phyloP scores from a whole-genome alignment of 92 coral and sea anemone genomes.

The Zoanthus solanderi region DNA sequence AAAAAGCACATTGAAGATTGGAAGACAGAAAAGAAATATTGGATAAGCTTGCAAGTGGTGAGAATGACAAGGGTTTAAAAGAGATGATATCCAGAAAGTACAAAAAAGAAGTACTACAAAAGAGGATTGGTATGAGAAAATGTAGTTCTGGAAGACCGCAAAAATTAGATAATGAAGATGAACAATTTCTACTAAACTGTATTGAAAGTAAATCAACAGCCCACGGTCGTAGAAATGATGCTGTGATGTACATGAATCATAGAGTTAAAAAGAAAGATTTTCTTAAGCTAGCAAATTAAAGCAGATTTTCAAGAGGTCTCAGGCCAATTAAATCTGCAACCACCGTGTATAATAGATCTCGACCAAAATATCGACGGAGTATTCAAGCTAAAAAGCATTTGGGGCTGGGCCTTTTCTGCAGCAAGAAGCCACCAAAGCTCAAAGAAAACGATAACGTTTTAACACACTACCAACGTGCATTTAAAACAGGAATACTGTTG shows the following conservation, averaged over 20 bases:
- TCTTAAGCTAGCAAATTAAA: slow-evolving; percentile 38
- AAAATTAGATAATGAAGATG: slow-evolving; percentile 13
- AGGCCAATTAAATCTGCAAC: slow-evolving; percentile 41
- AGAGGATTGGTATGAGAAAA: slow-evolving; percentile 37
- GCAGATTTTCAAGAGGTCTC: slow-evolving; percentile 37
- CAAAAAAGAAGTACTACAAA: not conserved
- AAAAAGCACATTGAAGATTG: too few species aligned
- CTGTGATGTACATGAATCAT: slow-evolving; percentile 9
- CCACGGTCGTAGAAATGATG: slow-evolving; percentile 32
- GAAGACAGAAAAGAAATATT: too few species aligned
- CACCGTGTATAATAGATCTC: slow-evolving; percentile 23
- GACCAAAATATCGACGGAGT: slow-evolving; percentile 35
- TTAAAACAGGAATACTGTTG: slow-evolving; percentile 39
- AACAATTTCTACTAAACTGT: slow-evolving; percentile 29
- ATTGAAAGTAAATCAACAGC: slow-evolving; percentile 28
- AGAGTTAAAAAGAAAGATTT: slow-evolving; percentile 42
- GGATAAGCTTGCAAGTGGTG: not conserved
- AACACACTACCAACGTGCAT: slow-evolving; percentile 46
- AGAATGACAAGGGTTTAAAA: not conserved
- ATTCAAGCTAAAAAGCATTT: slow-evolving; percentile 36
- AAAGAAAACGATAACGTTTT: slow-evolving; percentile 35
- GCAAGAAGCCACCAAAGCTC: slow-evolving; percentile 47
- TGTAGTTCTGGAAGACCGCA: slow-evolving; percentile 31
- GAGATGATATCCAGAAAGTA: not conserved
- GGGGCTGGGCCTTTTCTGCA: slow-evolving; percentile 43